phyloP scores from a whole-genome alignment of 2,888 invertebrate genomes.

The Blastobasis adustella region DNA sequence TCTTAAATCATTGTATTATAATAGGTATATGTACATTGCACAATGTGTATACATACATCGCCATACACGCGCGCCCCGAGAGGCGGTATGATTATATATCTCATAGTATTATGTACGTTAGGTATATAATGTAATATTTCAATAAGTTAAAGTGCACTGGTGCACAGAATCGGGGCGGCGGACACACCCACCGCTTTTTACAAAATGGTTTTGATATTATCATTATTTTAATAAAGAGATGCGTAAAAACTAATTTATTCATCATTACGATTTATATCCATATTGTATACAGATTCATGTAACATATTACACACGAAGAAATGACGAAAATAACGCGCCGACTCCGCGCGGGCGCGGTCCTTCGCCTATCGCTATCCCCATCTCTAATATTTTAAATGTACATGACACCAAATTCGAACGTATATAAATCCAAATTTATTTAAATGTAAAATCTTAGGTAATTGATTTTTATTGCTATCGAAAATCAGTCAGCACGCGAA shows the following conservation, averaged over 20 bases:
- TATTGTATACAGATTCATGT: slow-evolving; percentile 78
- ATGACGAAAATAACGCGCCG: slow-evolving; percentile 72
- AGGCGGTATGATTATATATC: slow-evolving; percentile 75
- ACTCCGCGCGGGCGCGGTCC: slow-evolving; percentile 61
- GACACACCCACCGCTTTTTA: slow-evolving; percentile 70
- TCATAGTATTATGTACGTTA: slow-evolving; percentile 74
- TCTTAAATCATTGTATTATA: slow-evolving; percentile 84
- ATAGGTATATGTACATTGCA: slow-evolving; percentile 84
- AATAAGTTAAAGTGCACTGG: slow-evolving; percentile 76
- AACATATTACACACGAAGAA: slow-evolving; percentile 78
- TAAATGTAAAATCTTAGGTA: slow-evolving; percentile 77
- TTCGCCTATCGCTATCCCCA: slow-evolving; percentile 70
- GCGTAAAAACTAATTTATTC: slow-evolving; percentile 74
- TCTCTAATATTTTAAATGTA: slow-evolving; percentile 74
- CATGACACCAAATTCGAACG: slow-evolving; percentile 76
- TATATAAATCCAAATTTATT: slow-evolving; percentile 76
- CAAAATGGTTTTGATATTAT: slow-evolving; percentile 72
- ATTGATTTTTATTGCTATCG: slow-evolving; percentile 77
- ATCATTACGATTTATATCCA: slow-evolving; percentile 74
- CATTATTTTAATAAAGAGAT: slow-evolving; percentile 75
- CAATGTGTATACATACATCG: slow-evolving; percentile 80
- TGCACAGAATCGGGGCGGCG: slow-evolving; percentile 74
- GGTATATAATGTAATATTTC: slow-evolving; percentile 72
- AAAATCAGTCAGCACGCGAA: slow-evolving; percentile 78
- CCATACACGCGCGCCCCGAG: slow-evolving; percentile 79